A percentile compares a stretch with the other conserved stretches of the same genome.
Evolutionary conservation across 2,888 invertebrate species (phyloP).

Genomic region (Limnephilus rhombicus): DNA sequence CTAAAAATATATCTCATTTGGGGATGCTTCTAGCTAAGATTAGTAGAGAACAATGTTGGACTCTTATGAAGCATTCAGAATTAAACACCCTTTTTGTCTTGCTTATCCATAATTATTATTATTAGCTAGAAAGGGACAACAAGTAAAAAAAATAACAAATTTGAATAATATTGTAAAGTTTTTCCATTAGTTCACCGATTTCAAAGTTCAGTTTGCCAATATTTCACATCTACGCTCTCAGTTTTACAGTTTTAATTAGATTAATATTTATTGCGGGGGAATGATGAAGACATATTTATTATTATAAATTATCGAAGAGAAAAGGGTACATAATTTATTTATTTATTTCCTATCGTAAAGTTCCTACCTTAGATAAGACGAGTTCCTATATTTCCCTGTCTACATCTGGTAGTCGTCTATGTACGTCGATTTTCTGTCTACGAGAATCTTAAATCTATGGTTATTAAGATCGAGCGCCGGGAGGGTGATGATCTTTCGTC

Average conservation of each 20-base stretch:
- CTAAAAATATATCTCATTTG: too few relatives aligned
- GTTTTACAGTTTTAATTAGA: too few relatives aligned
- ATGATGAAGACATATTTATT: not conserved
- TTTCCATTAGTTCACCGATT: not conserved
- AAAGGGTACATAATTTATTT: not conserved
- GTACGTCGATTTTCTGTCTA: constrained; percentile 13
- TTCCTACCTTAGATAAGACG: not conserved
- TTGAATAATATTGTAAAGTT: too few relatives aligned
- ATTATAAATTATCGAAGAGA: too few relatives aligned
- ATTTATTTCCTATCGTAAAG: not conserved
- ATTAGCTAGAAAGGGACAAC: too few relatives aligned
- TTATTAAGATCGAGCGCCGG: constrained; percentile 39
- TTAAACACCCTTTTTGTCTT: too few relatives aligned
- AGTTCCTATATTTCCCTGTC: not conserved
- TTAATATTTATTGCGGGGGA: not conserved
- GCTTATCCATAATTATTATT: too few relatives aligned
- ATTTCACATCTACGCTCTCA: not conserved
- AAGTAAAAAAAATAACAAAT: too few relatives aligned
- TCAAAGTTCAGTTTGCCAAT: not conserved
- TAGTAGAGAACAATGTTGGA: too few relatives aligned
- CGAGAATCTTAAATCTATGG: constrained; percentile 31
- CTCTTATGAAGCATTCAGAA: too few relatives aligned
- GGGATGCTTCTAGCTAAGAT: too few relatives aligned
- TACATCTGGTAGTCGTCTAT: constrained; percentile 10
- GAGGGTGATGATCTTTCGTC: constrained; percentile 46